A percentile compares a stretch with the other conserved stretches of the same genome.
Conservation (phyloP, 2,888 invertebrate species). For the Ormyrus rosae region DNA sequence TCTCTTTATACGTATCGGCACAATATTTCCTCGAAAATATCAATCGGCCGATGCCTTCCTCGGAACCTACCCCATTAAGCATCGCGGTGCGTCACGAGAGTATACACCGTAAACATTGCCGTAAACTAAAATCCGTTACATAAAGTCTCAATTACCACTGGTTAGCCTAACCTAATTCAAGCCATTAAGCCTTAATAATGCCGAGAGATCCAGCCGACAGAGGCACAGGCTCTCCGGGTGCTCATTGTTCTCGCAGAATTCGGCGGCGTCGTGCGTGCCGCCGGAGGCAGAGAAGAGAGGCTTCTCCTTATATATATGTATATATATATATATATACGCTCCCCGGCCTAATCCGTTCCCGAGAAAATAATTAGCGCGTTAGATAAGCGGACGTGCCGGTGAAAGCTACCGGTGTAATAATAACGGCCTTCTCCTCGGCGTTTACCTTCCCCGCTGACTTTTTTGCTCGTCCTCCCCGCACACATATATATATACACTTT, state of each 20-base stretch:
- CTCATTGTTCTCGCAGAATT: conserved; percentile 28
- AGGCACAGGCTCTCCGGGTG: not conserved
- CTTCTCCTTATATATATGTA: not conserved
- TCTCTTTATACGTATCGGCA: too few relatives aligned
- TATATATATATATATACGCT: too few relatives aligned
- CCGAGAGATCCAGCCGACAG: not conserved
- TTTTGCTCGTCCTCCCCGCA: not conserved
- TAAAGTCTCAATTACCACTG: conserved; percentile 42
- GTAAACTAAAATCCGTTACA: conserved; percentile 39
- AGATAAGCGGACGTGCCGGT: conserved; percentile 45
- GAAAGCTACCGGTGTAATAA: conserved; percentile 48
- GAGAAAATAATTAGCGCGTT: conserved; percentile 50
- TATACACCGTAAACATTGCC: not conserved
- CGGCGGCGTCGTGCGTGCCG: not conserved
- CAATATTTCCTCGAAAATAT: too few relatives aligned
- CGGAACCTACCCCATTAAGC: not conserved
- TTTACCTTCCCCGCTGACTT: conserved; percentile 4
- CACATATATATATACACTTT: not conserved
- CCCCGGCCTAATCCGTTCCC: conserved; percentile 22
- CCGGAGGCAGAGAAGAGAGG: not conserved
- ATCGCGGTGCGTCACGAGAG: not conserved
- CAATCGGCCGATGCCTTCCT: too few relatives aligned
- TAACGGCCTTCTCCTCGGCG: not conserved
- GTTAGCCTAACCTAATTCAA: conserved; percentile 20
- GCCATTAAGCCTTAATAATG: conserved; percentile 26